phyloP scores from a whole-genome alignment of 2,113 vertebrate species.

The Cyanocitta stelleri region DNA sequence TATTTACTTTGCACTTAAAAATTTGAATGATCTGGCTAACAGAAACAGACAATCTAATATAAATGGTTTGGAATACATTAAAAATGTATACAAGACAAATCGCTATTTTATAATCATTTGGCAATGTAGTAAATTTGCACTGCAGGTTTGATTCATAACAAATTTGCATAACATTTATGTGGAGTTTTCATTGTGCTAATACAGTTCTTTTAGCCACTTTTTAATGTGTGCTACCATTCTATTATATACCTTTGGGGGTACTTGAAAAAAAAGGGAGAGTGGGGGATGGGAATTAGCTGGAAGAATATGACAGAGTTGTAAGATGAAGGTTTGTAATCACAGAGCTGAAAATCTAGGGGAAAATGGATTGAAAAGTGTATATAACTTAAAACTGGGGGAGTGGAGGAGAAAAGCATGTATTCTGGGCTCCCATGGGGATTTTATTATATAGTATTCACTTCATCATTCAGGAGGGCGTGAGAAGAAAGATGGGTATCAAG shows the following conservation, averaged over 20 bases:
- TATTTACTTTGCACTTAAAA: slow-evolving; percentile 72
- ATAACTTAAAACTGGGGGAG: background rate
- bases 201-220: slow-evolving; percentile 51
- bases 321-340: slow-evolving; percentile 49
- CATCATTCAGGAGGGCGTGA: background rate
- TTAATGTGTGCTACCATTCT: slow-evolving; percentile 11
- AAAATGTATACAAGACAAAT: slow-evolving; percentile 69
- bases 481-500: background rate
- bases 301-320: background rate
- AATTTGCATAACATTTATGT: slow-evolving; percentile 69
- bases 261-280: slow-evolving; percentile 8
- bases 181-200: slow-evolving; percentile 55
- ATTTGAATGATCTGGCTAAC: slow-evolving; percentile 64
- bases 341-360: slow-evolving; percentile 20
- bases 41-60: slow-evolving; percentile 65
- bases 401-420: background rate
- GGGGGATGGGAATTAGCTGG: background rate
- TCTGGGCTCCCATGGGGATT: background rate
- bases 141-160: slow-evolving; percentile 65
- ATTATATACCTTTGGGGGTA: slow-evolving; percentile 35
- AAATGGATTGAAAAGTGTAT: background rate
- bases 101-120: slow-evolving; percentile 59
- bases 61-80: slow-evolving; percentile 63
- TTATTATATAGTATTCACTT: background rate
- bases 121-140: slow-evolving; percentile 66